A percentile compares a stretch with the other conserved stretches of the same genome.
phyloP scores from a whole-genome alignment of 2,113 vertebrate species.

The Atractosteus spatula region DNA sequence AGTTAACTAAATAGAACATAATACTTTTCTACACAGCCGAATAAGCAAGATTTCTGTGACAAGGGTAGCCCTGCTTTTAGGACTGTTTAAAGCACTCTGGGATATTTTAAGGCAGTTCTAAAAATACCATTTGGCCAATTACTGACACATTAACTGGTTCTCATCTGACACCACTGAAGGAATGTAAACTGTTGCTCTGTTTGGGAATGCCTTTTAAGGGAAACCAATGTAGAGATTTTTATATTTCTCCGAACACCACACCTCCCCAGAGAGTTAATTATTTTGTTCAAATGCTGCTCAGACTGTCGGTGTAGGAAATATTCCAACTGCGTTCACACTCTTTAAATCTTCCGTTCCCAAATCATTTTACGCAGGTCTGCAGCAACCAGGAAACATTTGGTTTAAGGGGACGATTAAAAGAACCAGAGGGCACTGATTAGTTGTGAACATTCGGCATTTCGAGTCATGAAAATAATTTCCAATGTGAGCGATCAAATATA shows the following conservation, averaged over 20 bases:
- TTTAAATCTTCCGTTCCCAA: slow-evolving; percentile 86
- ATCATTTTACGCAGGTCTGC: slow-evolving; percentile 82
- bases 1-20: slow-evolving; percentile 29
- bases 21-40: slow-evolving; percentile 27
- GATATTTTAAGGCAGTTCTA: slow-evolving; percentile 56
- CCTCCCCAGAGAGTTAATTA: slow-evolving; percentile 88
- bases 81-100: slow-evolving; percentile 59
- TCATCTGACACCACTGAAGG: slow-evolving; percentile 80
- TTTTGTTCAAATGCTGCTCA: slow-evolving; percentile 81
- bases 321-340: slow-evolving; percentile 87
- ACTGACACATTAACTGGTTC: slow-evolving; percentile 82
- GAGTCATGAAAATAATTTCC: too few species aligned
- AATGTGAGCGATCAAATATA: too few species aligned
- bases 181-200: slow-evolving; percentile 84
- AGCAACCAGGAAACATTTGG: slow-evolving; percentile 60
- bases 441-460: slow-evolving; percentile 17
- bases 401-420: slow-evolving; percentile 36
- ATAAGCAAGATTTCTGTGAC: slow-evolving; percentile 47
- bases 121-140: slow-evolving; percentile 65
- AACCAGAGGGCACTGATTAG: slow-evolving; percentile 27
- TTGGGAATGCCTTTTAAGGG: slow-evolving; percentile 82
- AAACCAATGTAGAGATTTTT: slow-evolving; percentile 75
- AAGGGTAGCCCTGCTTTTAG: slow-evolving; percentile 49
- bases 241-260: slow-evolving; percentile 73
- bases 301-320: slow-evolving; percentile 82